These are phyloP conservation scores for Steinernema hermaphroditum DNA, from an alignment of 2,888 invertebrate genomes.

Conservation along the genomic window DNA sequence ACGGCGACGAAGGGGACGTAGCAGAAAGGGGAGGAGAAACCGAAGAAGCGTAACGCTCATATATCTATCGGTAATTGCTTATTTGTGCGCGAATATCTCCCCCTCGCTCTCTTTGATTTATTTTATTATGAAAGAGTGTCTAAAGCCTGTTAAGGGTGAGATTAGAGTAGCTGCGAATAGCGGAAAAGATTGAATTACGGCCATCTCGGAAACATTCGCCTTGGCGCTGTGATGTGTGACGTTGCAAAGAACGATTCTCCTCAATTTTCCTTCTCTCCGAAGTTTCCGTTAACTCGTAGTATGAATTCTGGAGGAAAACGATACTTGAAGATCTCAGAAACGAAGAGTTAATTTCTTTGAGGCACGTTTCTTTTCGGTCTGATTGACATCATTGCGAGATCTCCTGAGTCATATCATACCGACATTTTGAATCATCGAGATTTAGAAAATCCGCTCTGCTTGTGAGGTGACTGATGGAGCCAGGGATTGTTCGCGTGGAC, in stretches of 20 bases:
- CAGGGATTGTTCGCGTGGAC: no score
- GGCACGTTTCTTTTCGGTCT: no score
- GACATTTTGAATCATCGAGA: no score
- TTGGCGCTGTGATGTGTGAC: conserved; percentile 14
- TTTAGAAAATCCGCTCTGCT: no score
- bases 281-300: not conserved
- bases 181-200: conserved; percentile 22
- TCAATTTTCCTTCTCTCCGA: not conserved
- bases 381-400: no score
- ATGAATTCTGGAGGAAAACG: no score
- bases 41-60: not conserved
- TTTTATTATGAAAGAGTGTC: conserved; percentile 20
- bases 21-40: not conserved
- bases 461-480: no score
- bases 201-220: conserved; percentile 13
- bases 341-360: no score
- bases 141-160: conserved; percentile 14
- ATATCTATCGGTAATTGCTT: conserved; percentile 27
- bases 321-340: no score
- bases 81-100: conserved; percentile 21
- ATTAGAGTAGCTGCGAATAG: conserved; percentile 17
- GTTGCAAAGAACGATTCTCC: conserved; percentile 22
- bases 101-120: conserved; percentile 10
- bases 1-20: not conserved
- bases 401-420: no score